These are phyloP conservation scores for Prionailurus bengalensis DNA, from an alignment of 2,113 vertebrate species.

Conservation along the genomic window DNA sequence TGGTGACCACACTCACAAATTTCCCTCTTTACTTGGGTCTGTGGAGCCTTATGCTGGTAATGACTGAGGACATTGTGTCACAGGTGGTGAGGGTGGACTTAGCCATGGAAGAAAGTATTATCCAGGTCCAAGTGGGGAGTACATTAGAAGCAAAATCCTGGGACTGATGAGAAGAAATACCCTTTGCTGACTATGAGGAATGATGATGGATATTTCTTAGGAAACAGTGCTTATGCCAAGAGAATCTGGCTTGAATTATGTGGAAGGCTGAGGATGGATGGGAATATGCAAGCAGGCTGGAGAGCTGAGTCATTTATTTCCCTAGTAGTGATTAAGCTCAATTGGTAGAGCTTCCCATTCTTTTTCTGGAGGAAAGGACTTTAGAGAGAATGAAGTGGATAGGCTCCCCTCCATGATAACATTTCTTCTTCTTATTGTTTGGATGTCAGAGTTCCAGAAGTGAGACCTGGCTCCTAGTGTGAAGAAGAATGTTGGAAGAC, in stretches of 20 bases:
- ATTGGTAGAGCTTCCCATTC: background rate
- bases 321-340: background rate
- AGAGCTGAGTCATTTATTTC: background rate
- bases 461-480: background rate
- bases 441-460: background rate
- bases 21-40: background rate
- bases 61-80: background rate
- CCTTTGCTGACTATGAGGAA: background rate
- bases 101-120: background rate
- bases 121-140: background rate
- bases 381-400: background rate
- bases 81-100: background rate
- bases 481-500: background rate
- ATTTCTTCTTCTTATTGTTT: background rate
- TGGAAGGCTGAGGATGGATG: background rate
- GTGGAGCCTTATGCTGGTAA: background rate
- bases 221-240: background rate
- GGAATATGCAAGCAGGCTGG: background rate
- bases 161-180: background rate
- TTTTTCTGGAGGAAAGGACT: background rate
- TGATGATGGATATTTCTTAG: background rate
- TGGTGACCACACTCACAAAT: background rate
- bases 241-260: background rate
- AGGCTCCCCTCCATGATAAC: background rate
- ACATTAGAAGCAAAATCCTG: background rate